Percentiles rank a stretch among this genome's conserved stretches.
Evolutionary conservation across 2,113 vertebrate genomes (phyloP).

Genomic region (Tautogolabrus adspersus): DNA sequence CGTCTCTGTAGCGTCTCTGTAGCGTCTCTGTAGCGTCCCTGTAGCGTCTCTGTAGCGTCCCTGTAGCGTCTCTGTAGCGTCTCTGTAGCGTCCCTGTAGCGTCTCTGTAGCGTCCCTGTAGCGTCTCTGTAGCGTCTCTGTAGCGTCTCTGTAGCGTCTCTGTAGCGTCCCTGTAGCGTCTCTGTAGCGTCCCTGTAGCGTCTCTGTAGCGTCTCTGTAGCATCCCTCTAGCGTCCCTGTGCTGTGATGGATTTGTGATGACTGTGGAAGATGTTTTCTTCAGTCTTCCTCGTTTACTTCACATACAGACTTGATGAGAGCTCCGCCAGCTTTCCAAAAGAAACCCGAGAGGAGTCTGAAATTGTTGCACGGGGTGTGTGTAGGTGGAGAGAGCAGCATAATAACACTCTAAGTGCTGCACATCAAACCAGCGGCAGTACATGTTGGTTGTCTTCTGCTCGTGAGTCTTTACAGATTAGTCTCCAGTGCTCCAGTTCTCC

Average conservation of each 20-base stretch:
- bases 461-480: background rate
- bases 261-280: background rate
- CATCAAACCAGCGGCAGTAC: background rate
- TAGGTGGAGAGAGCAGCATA: background rate
- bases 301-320: background rate
- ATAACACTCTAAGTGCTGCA: background rate
- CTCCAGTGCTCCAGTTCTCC: background rate
- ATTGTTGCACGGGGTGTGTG: background rate
- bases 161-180: no score
- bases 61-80: no score
- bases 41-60: no score
- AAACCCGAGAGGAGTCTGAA: constrained; percentile 10
- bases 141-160: no score
- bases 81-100: no score
- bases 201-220: no score
- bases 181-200: no score
- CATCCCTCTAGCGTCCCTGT: no score
- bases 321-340: background rate
- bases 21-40: no score
- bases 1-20: no score
- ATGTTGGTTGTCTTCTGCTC: background rate
- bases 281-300: background rate
- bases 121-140: no score
- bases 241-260: constrained; percentile 1
- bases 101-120: no score